phyloP scores from a whole-genome alignment of 2,797 vertebrate species.

The Phoxinus dragarum region DNA sequence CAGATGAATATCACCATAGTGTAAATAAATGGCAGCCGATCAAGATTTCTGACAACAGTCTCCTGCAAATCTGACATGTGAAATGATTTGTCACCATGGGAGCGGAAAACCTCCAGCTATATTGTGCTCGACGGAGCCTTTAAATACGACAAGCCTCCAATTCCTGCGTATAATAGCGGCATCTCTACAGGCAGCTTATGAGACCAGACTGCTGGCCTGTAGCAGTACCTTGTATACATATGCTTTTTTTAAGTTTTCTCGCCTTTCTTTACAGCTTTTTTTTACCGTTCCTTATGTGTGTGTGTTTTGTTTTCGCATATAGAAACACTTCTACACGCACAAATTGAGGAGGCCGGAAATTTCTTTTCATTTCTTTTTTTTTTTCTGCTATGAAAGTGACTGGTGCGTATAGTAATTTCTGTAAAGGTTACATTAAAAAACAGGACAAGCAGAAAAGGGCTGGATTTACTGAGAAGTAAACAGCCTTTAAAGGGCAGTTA shows the following conservation, averaged over 20 bases:
- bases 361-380: conserved; percentile 46
- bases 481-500: conserved; percentile 89
- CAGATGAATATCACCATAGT: background rate
- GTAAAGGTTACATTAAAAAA: conserved; percentile 87
- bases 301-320: background rate
- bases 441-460: conserved; percentile 84
- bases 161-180: conserved; percentile 31
- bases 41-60: conserved; percentile 39
- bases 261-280: conserved; percentile 11
- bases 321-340: conserved; percentile 10
- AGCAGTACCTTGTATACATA: conserved; percentile 31
- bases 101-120: conserved; percentile 5
- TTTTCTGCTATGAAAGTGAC: conserved; percentile 79
- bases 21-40: conserved; percentile 39
- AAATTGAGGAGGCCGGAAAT: conserved; percentile 51
- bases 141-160: conserved; percentile 27
- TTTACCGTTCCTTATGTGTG: conserved; percentile 3
- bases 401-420: conserved; percentile 83
- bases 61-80: conserved; percentile 27
- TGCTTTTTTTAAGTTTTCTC: conserved; percentile 29
- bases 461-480: conserved; percentile 87
- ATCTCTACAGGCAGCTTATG: conserved; percentile 37
- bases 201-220: conserved; percentile 22
- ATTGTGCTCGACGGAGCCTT: conserved; percentile 40
- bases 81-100: conserved; percentile 40